Base-by-base conservation (phyloP, 2,113 vertebrate species). In the Neotoma lepida region DNA sequence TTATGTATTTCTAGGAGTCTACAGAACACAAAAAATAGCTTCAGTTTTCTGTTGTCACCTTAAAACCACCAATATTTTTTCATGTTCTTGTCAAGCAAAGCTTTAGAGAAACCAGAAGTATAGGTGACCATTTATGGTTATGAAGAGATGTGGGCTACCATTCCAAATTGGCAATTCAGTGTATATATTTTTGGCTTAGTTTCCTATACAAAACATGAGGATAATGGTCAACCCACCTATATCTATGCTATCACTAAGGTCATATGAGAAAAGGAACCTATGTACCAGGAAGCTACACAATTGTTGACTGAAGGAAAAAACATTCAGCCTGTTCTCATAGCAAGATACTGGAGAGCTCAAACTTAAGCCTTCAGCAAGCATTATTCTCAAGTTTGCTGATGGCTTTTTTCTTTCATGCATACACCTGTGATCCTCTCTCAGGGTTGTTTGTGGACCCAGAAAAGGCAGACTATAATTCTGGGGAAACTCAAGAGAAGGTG, bases 21-120 rank as follows among this genome's bases (percentile, higher is more conserved):
- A 86, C 4, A 86, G 39, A 68, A 49, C 61, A 70, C 13, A 46
- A 68, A 54, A 64, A 51, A n/a, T 44, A 74, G 77, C 58, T 78
- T 61, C 26, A 64, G 86, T 85, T 96, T 96, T 88, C 77, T 95
- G 66, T 93, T 95, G 61, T 91, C 82, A 86, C 58, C 73, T 90
- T 51, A 5, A 94, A 93, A 93, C n/a, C 5, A 4, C 66, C 44
- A 80, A 58, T 86, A 39, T 54, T 28, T 74, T 82, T 70, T 77
- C 22, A 88, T 33, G 46, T 94, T 63, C 58, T 66, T 30, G 35
- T 4, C 54, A 88, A 90, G 51, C 9, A 2, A 33, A 92, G 77
- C 68, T 94, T 54, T 20, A 28, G 17, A 77, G 64, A 81, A 85
- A 80, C n/a, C n/a, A 20, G 49, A 73, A 87, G 70, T 56, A 54